Evolutionary conservation across 2,797 vertebrate genomes (phyloP), one percentile per base, ranked within the genome.

Genomic region (Dryobates pubescens): DNA sequence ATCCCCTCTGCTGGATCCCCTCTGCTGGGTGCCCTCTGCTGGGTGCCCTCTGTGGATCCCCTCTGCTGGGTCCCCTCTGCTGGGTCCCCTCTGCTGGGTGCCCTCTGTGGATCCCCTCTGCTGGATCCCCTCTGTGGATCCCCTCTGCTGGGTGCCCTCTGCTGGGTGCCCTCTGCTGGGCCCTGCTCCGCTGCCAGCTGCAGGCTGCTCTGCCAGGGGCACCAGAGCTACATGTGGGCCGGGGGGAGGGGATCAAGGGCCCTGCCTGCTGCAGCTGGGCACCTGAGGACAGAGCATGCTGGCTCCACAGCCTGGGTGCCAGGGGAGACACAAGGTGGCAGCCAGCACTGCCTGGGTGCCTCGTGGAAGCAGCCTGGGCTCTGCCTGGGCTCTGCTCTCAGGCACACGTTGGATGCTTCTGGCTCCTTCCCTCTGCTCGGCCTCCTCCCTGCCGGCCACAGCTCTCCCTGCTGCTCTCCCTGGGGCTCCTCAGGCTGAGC

Each of bases 311-410:
- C 70, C 88, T 82, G 94, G 47, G 56, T 90, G 93, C 67, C 56
- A 3, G 57, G 90, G 82, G 75, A 43, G 27, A 94, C 94, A 85
- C 75, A 16, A 96, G 94, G 94, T 95, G 94, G 95, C 94, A 94
- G 81, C 86, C 86, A 0, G 41, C 3, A 3, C 92, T 94, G 81
- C 82, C 75, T 80, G 84, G 56, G 29, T 0, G 0, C 23, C 38
- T 94, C 92, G 92, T 2, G 1, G 94, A 94, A 95, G 89, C 12
- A 14, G 10, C 62, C 32, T 49, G 13, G 62, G 76, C 83, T 1
- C 84, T 68, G 76, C 12, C 72, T 23, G 70, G 53, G 29, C 32
- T 81, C 7, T 86, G 59, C 70, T 34, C 16, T 16, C 10, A 72
- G 47, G 45, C 53, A 7, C 1, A 0, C 6, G 74, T n/a, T 16